Evolutionary conservation across 2,888 invertebrate genomes (phyloP).

Genomic region (Acanthopleura granulata): DNA sequence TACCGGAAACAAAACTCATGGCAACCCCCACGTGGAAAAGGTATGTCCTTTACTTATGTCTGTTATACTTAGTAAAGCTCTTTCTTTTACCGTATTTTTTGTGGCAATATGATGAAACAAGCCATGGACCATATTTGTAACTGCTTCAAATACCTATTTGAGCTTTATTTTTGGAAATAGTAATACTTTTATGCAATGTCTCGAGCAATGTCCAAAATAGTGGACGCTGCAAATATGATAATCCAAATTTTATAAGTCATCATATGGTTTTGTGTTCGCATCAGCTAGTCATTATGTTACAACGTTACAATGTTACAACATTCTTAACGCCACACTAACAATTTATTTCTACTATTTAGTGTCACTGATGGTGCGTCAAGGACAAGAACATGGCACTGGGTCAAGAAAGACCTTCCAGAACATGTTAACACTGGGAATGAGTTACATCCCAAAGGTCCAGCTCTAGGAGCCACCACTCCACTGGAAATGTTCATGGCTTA

Average conservation of each 20-base stretch:
- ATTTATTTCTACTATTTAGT: not conserved
- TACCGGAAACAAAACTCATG: not conserved
- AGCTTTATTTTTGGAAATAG: not conserved
- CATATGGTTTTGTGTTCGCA: not conserved
- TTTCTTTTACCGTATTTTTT: not conserved
- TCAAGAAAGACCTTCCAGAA: slow-evolving; percentile 6
- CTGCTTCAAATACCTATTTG: not conserved
- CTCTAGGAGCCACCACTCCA: not conserved
- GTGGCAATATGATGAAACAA: not conserved
- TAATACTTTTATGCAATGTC: not conserved
- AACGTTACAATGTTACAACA: not conserved
- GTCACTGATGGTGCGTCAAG: not conserved
- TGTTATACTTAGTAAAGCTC: not conserved
- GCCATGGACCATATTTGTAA: not conserved
- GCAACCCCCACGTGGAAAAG: slow-evolving; percentile 13
- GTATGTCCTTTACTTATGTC: not conserved
- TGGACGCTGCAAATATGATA: not conserved
- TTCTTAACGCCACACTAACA: too few species aligned
- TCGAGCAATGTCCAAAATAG: not conserved
- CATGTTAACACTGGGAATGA: not conserved
- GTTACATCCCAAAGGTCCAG: not conserved
- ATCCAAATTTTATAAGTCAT: too few species aligned
- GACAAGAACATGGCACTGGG: slow-evolving; percentile 16
- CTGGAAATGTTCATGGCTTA: slow-evolving; percentile 1
- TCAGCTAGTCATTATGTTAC: not conserved